These are phyloP conservation scores for Oceanodroma leucorhoa DNA, from an alignment of 2,797 vertebrate genomes.

Conservation along the genomic window DNA sequence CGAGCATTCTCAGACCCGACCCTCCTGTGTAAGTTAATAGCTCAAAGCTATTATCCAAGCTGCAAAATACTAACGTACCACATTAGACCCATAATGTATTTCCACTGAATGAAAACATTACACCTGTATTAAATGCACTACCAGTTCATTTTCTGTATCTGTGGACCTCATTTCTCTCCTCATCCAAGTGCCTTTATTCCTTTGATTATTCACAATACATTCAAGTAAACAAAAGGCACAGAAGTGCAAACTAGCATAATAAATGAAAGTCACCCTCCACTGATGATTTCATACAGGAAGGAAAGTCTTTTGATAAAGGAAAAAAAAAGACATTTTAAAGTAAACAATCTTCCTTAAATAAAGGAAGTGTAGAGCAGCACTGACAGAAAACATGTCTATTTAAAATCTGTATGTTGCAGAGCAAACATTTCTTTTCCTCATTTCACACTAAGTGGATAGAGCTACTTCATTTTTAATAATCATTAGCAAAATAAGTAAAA, in stretches of 20 bases:
- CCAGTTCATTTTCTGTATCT: conserved; percentile 29
- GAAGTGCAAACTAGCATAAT: conserved; percentile 47
- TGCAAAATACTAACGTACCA: background rate
- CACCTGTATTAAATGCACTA: background rate
- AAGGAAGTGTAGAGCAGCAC: conserved; percentile 46
- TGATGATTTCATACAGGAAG: conserved; percentile 30
- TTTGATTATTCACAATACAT: conserved; percentile 40
- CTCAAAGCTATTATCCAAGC: background rate
- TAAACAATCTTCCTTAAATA: conserved; percentile 40
- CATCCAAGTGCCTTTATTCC: conserved; percentile 31
- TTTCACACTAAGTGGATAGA: background rate
- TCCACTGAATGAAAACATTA: background rate
- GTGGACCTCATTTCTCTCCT: conserved; percentile 2
- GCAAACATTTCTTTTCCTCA: background rate
- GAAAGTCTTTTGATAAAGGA: conserved; percentile 22
- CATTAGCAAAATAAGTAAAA: background rate
- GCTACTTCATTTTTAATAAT: background rate
- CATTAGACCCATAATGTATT: background rate
- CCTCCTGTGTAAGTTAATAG: background rate
- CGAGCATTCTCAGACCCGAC: background rate
- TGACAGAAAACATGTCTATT: background rate
- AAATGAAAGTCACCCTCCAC: background rate
- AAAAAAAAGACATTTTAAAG: conserved; percentile 5
- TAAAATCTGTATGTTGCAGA: background rate
- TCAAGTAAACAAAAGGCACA: conserved; percentile 56